Base-by-base conservation (phyloP, 1,140 invertebrate genomes). In the Panagrolaimus sp. region DNA sequence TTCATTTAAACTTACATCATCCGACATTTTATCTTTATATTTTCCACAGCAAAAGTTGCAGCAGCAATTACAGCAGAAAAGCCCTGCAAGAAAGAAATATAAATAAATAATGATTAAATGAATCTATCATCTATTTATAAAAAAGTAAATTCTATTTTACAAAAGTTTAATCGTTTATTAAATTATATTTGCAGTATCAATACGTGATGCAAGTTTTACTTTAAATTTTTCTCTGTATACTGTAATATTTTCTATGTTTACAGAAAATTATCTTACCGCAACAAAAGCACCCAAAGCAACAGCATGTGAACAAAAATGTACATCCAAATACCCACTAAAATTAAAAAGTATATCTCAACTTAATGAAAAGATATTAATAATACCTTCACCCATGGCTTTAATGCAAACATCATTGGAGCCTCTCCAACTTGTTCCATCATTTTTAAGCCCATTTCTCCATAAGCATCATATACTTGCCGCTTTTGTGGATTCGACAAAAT, bases 391-490 rank as follows among this genome's bases (percentile, higher is more conserved):
- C 79, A 81, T 11, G 81, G 81, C 42, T 73, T 71, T 45, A 85
- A 69, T 20, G 84, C 78, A 57, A 84, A 80, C 61, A 84, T 84
- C 53, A 86, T 83, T 73, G 84, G 84, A 53, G 86, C 86, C 67
- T 86, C 86, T 23, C 86, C 86, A 71, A 86, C 83, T 75, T 86
- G 85, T 66, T 86, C 86, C 51, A 85, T 84, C 51, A 85, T 74
- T 68, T 86, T 86, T 11, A 86, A 77, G 38, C 85, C 85, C 63
- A 86, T 77, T 7, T 86, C 86, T 9, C 85, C 85, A 77, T 86
- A 86, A 13, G 81, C 72, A 68, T 86, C 85, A 73, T 86, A 86
- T 27, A 86, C 84, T 51, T 77, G 75, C 53, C 85, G 72, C 68
- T 85, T 85, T 20, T 84, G 83, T 16, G 79, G 77, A 78, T 86